Conservation (phyloP, 2,797 vertebrate genomes). For the Liasis olivaceus region DNA sequence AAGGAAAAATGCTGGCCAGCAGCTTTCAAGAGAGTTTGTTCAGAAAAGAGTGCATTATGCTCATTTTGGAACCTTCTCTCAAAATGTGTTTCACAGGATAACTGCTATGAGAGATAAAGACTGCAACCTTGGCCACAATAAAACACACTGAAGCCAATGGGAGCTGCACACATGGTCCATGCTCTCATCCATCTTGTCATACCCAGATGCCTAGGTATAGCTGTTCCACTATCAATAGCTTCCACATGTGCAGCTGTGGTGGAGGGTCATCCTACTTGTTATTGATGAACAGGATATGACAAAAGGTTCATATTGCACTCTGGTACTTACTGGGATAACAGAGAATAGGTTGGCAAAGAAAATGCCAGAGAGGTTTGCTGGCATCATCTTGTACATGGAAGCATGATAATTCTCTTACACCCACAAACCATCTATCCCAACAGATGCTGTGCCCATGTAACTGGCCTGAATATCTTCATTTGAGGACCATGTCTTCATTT, state of each 20-base stretch:
- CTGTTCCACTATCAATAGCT: neutral
- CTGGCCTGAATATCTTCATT: neutral
- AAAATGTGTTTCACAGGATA: neutral
- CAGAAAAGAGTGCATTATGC: neutral
- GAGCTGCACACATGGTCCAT: neutral
- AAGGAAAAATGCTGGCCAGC: neutral
- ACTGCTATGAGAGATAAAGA: neutral
- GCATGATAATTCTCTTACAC: neutral
- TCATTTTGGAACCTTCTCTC: neutral
- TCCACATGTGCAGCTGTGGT: neutral
- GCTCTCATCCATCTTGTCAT: neutral
- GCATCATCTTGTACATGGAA: neutral
- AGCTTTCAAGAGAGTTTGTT: neutral
- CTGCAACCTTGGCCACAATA: neutral
- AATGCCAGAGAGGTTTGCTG: neutral
- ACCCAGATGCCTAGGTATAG: neutral
- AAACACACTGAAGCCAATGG: neutral
- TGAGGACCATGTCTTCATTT: neutral
- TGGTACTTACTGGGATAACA: neutral
- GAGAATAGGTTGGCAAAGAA: no score
- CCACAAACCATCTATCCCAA: neutral
- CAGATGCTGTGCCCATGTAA: neutral
- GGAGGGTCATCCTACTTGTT: neutral
- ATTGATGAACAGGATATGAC: neutral
- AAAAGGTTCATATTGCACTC: neutral